phyloP scores from a whole-genome alignment of 1,140 invertebrate species.

The Pogonus chalceus region DNA sequence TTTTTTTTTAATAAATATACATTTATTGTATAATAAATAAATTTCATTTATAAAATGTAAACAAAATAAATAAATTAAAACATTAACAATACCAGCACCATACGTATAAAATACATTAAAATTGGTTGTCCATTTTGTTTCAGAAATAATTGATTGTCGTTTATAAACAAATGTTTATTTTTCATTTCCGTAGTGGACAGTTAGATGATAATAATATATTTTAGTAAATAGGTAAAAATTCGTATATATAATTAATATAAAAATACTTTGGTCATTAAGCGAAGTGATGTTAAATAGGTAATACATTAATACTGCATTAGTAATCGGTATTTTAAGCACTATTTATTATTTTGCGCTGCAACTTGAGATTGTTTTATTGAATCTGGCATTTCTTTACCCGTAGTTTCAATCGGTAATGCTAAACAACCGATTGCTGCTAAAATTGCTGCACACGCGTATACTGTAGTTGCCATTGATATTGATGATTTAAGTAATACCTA shows the following conservation, averaged over 20 bases:
- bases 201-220: too few relatives aligned
- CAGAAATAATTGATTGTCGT: too few relatives aligned
- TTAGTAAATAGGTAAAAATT: too few relatives aligned
- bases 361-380: not conserved
- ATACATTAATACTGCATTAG: not conserved
- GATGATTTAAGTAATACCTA: constrained; percentile 62
- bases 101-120: too few relatives aligned
- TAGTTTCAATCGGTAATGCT: constrained; percentile 71
- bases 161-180: too few relatives aligned
- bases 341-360: not conserved
- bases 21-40: too few relatives aligned
- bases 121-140: too few relatives aligned
- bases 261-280: constrained; percentile 6
- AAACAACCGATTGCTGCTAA: constrained; percentile 62
- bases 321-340: not conserved
- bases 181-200: too few relatives aligned
- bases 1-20: too few relatives aligned
- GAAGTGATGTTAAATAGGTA: not conserved
- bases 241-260: too few relatives aligned
- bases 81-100: not conserved
- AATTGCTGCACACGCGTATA: constrained; percentile 63
- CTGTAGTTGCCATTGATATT: constrained; percentile 55
- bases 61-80: not conserved
- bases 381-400: constrained; percentile 57
- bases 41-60: too few relatives aligned